Percentiles rank a stretch among this genome's conserved stretches.
These are phyloP conservation scores for Pimephales promelas DNA, from an alignment of 2,113 vertebrate genomes.

Conservation along the genomic window DNA sequence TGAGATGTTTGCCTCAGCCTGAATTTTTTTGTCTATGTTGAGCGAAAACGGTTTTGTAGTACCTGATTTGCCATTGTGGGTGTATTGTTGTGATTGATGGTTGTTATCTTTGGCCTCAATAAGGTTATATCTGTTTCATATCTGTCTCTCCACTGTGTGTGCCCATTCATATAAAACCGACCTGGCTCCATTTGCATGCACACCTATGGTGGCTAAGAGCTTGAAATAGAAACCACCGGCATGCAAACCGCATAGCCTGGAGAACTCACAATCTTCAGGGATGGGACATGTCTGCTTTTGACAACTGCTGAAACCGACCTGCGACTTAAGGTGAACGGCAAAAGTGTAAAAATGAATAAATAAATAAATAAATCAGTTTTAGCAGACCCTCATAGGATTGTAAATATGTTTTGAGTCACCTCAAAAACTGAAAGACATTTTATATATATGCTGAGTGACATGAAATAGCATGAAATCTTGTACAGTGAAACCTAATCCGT, in stretches of 20 bases:
- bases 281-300: constrained; percentile 38
- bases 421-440: neutral
- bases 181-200: constrained; percentile 2
- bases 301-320: constrained; percentile 44
- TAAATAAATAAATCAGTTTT: neutral
- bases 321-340: constrained; percentile 6
- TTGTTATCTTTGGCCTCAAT: constrained; percentile 54
- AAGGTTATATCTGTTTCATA: constrained; percentile 32
- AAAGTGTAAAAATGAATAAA: neutral
- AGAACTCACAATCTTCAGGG: constrained; percentile 28
- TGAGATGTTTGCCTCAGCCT: neutral
- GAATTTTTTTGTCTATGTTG: neutral
- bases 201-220: constrained; percentile 26
- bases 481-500: constrained; percentile 42
- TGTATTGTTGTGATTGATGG: constrained; percentile 40
- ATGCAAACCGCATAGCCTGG: constrained; percentile 41
- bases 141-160: constrained; percentile 26
- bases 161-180: constrained; percentile 25
- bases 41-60: neutral
- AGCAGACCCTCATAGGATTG: neutral
- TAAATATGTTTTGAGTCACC: neutral
- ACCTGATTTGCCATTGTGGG: constrained; percentile 38
- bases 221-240: constrained; percentile 39
- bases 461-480: constrained; percentile 20
- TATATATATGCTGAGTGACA: constrained; percentile 19